Percentiles rank a stretch among this genome's conserved stretches.
phyloP scores from a whole-genome alignment of 1,140 invertebrate genomes.

The Phenacoccus solenopsis region DNA sequence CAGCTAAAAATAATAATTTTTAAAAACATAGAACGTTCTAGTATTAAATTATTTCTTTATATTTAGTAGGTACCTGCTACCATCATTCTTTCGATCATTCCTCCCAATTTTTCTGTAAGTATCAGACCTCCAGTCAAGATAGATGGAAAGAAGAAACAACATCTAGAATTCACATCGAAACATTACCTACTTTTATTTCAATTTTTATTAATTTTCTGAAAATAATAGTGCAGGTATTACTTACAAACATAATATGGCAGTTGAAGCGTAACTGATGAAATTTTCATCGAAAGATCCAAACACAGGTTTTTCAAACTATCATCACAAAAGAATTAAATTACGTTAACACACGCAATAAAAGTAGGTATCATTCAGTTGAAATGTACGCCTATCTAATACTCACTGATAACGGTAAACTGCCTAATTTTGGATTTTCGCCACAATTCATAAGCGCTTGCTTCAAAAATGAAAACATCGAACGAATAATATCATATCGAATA shows the following conservation, averaged over 20 bases:
- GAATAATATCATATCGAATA: conserved; percentile 21
- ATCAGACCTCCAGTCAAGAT: conserved; percentile 30
- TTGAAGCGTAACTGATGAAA: conserved; percentile 90
- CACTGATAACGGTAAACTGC: conserved; percentile 11
- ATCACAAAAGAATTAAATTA: conserved; percentile 6
- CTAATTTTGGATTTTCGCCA: conserved; percentile 18
- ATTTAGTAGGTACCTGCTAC: conserved; percentile 27
- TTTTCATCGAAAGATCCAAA: conserved; percentile 75
- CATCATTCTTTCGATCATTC: conserved; percentile 30
- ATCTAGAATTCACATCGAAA: conserved; percentile 24
- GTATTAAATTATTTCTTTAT: no score
- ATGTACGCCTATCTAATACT: no score
- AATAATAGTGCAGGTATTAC: conserved; percentile 28
- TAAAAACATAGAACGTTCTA: no score
- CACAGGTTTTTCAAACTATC: conserved; percentile 44
- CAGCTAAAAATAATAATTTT: no score
- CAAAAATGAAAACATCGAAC: conserved; percentile 18
- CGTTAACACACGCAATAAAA: neutral
- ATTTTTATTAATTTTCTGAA: neutral
- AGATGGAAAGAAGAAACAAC: conserved; percentile 29
- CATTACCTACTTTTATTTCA: neutral
- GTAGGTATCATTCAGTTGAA: no score
- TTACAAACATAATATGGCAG: conserved; percentile 85
- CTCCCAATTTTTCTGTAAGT: conserved; percentile 29
- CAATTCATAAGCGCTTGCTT: neutral